These are phyloP conservation scores for Exephanes ischioxanthus DNA, from an alignment of 2,888 invertebrate genomes.

Conservation along the genomic window DNA sequence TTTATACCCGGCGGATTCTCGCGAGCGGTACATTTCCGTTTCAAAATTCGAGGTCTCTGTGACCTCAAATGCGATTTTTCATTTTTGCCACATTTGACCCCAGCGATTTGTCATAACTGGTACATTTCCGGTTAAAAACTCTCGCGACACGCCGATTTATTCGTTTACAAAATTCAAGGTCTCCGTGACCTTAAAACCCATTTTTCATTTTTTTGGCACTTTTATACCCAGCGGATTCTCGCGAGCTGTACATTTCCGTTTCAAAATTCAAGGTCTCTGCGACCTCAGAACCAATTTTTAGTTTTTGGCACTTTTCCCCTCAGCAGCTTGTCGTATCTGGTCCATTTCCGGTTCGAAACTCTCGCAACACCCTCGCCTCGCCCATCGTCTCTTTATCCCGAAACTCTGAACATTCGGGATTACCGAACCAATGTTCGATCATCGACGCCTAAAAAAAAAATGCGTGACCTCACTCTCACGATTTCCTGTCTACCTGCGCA, in stretches of 20 bases:
- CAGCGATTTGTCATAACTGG: background rate
- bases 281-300: background rate
- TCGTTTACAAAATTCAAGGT: background rate
- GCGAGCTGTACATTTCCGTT: background rate
- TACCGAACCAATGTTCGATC: background rate
- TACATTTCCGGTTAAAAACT: background rate
- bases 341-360: background rate
- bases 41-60: background rate
- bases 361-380: no score
- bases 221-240: background rate
- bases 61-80: background rate
- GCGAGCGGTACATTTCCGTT: background rate
- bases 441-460: background rate
- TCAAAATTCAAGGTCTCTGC: background rate
- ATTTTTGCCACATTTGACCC: background rate
- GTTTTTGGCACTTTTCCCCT: background rate
- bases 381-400: background rate
- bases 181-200: background rate
- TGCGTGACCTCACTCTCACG: background rate
- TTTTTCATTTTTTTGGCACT: background rate
- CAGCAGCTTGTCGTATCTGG: background rate
- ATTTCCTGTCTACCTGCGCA: constrained; percentile 2
- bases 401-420: background rate
- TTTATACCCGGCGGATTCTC: background rate
- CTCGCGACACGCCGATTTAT: background rate